Base-by-base conservation (phyloP, 2,113 vertebrate species). In the Paradoxurus hermaphroditus region DNA sequence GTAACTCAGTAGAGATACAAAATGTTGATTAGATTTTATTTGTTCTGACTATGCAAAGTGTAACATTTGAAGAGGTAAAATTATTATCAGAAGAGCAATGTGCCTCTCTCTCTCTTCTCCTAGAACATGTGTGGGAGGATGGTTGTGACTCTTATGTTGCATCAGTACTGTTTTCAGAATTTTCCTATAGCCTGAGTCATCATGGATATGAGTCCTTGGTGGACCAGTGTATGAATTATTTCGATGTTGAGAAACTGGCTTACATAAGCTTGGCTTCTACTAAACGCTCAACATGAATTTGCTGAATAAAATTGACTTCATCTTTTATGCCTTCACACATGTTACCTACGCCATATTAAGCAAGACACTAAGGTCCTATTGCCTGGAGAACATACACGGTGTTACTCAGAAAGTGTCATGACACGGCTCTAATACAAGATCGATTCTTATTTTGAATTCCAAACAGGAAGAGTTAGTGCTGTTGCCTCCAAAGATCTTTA, bases 11-110 rank as follows among this genome's bases (percentile, higher is more conserved):
- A 92, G 78, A 87, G 19, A 70, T 56, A 39, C 36, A 49, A 94
- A 70, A 65, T 25, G 67, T 79, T 90, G 68, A 94, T 97, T 86
- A 67, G 68, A 78, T 93, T 91, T 90, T 95, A 34, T 79, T 83
- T 21, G 14, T 88, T 89, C 78, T 79, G 29, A 39, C 68, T 83
- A 49, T 68, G 78, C 86, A 79, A 91, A 96, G 46, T 39, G 1
- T 88, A 94, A n/a, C 0, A 4, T 51, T 91, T 78, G 68, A 84
- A 94, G 77, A 78, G 90, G 63, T 49, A 70, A 94, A 92, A 85
- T 96, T 93, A 91, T 96, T 90, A 83, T 44, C 51, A 46, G 44
- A 97, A 96, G 53, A 91, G 70, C 36, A 94, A 16, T 5, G 6
- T 18, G 10, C 78, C 25, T 51, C 25, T 51, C 46, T 90, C 16